phyloP scores from a whole-genome alignment of 2,888 invertebrate species.

The Mantis religiosa region DNA sequence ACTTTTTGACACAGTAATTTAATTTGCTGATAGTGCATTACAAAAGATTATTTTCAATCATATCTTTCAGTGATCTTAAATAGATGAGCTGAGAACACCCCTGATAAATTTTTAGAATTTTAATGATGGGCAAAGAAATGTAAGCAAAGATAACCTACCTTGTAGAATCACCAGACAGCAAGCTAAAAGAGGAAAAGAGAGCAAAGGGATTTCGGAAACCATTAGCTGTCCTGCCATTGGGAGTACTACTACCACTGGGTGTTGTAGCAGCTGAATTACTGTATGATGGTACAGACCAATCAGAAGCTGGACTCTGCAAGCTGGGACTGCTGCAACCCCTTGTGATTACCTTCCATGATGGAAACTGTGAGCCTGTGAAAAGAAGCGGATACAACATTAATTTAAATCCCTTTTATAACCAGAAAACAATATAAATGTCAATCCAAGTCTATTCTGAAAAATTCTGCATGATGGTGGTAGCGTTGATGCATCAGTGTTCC shows the following conservation, averaged over 20 bases:
- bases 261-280: conserved; percentile 35
- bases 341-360: conserved; percentile 35
- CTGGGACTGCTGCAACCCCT: conserved; percentile 28
- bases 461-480: no score
- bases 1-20: no score
- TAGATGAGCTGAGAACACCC: no score
- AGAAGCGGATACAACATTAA: background rate
- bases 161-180: conserved; percentile 26
- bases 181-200: conserved; percentile 37
- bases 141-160: conserved; percentile 2
- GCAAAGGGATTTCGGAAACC: conserved; percentile 31
- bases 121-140: background rate
- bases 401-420: background rate
- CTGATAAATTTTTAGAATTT: no score
- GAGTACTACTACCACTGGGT: conserved; percentile 22
- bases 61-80: no score
- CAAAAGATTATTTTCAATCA: no score
- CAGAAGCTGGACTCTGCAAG: conserved; percentile 37
- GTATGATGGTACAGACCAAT: conserved; percentile 40
- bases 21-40: no score
- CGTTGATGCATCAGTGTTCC: no score
- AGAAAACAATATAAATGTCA: background rate
- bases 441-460: no score
- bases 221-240: conserved; percentile 28
- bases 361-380: conserved; percentile 34